These are phyloP conservation scores for Sebastolobus alascanus DNA, from an alignment of 2,797 vertebrate species.

Conservation along the genomic window DNA sequence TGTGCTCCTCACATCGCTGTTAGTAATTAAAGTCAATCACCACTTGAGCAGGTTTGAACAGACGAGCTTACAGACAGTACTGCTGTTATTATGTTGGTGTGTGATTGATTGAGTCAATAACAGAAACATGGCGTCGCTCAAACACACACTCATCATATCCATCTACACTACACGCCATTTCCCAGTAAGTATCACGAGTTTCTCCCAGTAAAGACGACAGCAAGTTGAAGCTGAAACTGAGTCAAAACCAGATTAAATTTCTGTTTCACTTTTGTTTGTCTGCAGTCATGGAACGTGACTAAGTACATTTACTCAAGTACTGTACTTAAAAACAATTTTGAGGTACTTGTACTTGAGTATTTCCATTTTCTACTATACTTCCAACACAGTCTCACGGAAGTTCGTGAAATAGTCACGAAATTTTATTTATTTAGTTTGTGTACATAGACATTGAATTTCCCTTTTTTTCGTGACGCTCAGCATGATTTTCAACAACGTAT, in stretches of 20 bases:
- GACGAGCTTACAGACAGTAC: conserved; percentile 29
- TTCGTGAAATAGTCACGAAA: too few relatives aligned
- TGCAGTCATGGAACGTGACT: background rate
- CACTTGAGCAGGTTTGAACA: conserved; percentile 63
- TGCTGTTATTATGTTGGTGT: conserved; percentile 43
- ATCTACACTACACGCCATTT: background rate
- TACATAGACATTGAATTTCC: too few relatives aligned
- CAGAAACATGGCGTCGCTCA: conserved; percentile 24
- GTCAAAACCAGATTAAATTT: background rate
- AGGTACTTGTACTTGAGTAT: background rate
- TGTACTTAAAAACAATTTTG: background rate
- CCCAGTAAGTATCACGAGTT: background rate
- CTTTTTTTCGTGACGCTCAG: too few relatives aligned
- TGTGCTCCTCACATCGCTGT: conserved; percentile 68
- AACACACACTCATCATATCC: conserved; percentile 19
- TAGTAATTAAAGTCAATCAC: conserved; percentile 79
- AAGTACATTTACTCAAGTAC: background rate
- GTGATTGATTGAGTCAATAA: conserved; percentile 73
- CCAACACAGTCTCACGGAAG: too few relatives aligned
- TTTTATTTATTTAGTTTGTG: too few relatives aligned
- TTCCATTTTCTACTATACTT: background rate
- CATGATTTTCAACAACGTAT: too few relatives aligned
- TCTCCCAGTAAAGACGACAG: background rate
- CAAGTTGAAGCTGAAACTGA: background rate
- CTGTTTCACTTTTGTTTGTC: background rate